Base-by-base conservation (phyloP, 2,113 vertebrate genomes). In the Etia nguti region DNA sequence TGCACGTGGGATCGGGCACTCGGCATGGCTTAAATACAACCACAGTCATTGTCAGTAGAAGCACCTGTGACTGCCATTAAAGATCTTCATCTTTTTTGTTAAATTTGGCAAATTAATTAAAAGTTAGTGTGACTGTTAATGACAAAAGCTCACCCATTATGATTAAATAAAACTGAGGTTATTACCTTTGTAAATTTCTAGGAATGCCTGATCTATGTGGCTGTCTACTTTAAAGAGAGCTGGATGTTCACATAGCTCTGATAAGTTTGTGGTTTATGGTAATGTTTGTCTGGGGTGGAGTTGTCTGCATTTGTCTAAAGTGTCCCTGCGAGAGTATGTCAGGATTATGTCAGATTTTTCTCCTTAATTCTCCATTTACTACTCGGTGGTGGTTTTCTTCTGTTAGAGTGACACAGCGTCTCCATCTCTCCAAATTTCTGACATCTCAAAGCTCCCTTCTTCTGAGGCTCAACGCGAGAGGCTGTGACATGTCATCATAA, bases 361-460 rank as follows among this genome's bases (percentile, higher is more conserved):
- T 89, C 34, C 68, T 85, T 79, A 83, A 87, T 84, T 84, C 26
- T 34, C 38, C 2, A 10, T 73, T 85, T 54, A 82, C 60, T 55
- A 15, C 50, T 89, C 43, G 15, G 20, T 46, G 80, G 31, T 82
- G 36, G 24, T 38, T 68, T 80, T 83, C 70, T 68, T 8, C 59
- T 90, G 34, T 55, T 80, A 55, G 36, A 82, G 56, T 83, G 86
- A 92, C 84, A 86, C 86, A 90, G 80, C 16, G 70, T 89, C n/a
- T 81, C 43, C 16, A 41, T 54, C 48, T 65, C 31, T 89, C 86
- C 82, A 89, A 83, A 79, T 83, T 83, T 92, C 75, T 82, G 85
- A 91, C 94, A 89, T 84, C 43, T 90, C 36, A 41, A 12, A 83
- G 68, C 81, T 89, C 34, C 38, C 90, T 93, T 94, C 20, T 87